A percentile compares a stretch with the other conserved stretches of the same genome.
Evolutionary conservation across 2,113 vertebrate genomes (phyloP).

Genomic region (Pan paniscus): DNA sequence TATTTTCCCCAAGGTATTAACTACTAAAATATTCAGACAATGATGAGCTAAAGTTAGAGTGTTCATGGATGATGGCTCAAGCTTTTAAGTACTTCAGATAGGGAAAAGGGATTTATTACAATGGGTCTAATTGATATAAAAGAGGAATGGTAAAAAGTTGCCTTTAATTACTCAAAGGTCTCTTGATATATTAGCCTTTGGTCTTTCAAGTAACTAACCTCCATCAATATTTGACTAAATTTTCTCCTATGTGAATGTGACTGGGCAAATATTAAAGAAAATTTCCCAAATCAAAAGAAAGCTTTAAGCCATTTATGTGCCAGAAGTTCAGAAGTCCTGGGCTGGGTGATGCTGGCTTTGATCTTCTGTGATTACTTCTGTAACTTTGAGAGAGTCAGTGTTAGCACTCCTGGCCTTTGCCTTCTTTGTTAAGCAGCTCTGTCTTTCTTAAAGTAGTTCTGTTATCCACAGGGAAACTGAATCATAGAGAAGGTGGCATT

Average conservation of each 20-base stretch:
- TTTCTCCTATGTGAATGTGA: neutral
- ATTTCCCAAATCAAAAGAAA: conserved; percentile 53
- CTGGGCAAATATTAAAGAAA: conserved; percentile 53
- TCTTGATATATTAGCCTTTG: conserved; percentile 59
- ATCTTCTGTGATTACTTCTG: neutral
- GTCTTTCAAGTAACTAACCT: conserved; percentile 70
- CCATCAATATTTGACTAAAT: conserved; percentile 50
- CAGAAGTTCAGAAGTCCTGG: neutral
- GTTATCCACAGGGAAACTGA: neutral
- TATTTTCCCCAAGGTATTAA: conserved; percentile 64
- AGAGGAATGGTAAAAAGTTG: conserved; percentile 10
- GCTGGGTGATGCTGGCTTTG: neutral
- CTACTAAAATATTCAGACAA: conserved; percentile 34
- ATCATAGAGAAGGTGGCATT: neutral
- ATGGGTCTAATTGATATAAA: conserved; percentile 65
- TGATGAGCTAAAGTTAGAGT: conserved; percentile 43
- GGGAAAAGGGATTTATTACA: conserved; percentile 67
- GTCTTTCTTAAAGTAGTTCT: neutral
- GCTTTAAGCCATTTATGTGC: neutral
- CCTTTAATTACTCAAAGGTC: conserved; percentile 67
- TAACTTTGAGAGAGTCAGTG: neutral
- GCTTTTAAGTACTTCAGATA: conserved; percentile 52
- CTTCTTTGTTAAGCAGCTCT: neutral
- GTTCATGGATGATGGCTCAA: conserved; percentile 64
- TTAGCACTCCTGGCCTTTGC: neutral